phyloP scores from a whole-genome alignment of 1,140 invertebrate genomes.

The Cataglyphis hispanica region DNA sequence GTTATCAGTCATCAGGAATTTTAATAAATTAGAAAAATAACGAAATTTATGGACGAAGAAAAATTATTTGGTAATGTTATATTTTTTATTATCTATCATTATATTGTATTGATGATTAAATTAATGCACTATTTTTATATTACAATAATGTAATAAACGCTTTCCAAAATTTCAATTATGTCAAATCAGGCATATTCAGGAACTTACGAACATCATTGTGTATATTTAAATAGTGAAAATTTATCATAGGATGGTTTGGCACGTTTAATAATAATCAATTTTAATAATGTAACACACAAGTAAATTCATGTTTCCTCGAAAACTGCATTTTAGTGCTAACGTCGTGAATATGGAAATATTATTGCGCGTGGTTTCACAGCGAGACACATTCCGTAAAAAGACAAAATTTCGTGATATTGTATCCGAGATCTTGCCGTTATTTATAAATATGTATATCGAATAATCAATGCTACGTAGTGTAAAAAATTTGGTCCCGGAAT shows the following conservation, averaged over 20 bases:
- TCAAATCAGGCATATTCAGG: neutral
- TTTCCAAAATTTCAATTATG: neutral
- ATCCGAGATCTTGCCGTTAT: neutral
- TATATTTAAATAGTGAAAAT: constrained; percentile 18
- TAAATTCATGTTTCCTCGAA: constrained; percentile 39
- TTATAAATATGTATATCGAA: constrained; percentile 46
- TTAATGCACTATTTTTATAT: neutral
- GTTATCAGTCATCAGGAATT: neutral
- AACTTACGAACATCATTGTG: neutral
- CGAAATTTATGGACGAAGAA: neutral
- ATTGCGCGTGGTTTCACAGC: constrained; percentile 5
- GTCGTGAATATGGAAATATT: constrained; percentile 39
- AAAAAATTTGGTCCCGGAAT: neutral
- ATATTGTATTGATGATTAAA: neutral
- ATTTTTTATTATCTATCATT: neutral
- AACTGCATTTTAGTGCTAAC: constrained; percentile 18
- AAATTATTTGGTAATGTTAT: neutral
- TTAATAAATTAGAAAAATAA: neutral
- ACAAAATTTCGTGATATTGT: constrained; percentile 4
- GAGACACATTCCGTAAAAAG: neutral
- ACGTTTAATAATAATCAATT: neutral
- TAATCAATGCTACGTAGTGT: neutral
- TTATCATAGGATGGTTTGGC: neutral
- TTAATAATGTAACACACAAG: constrained; percentile 33
- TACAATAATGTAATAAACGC: neutral